A percentile compares a stretch with the other conserved stretches of the same genome.
phyloP scores from a whole-genome alignment of 2,888 invertebrate species.

The Epinotia demarniana region DNA sequence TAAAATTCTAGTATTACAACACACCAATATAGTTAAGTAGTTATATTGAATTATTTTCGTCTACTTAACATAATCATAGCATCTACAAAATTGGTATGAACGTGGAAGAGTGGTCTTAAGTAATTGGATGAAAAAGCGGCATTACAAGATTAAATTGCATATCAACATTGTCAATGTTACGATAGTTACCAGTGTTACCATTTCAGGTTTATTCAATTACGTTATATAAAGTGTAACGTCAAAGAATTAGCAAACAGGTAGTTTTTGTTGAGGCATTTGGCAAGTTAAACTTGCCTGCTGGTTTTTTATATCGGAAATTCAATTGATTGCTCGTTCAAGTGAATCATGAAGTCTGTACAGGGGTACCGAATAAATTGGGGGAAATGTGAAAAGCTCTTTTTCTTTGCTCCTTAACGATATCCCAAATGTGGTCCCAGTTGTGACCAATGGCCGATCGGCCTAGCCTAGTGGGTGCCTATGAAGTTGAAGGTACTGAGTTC shows the following conservation, averaged over 20 bases:
- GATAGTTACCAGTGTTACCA: constrained; percentile 3
- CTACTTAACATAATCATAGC: background rate
- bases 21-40: background rate
- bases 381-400: too few species aligned
- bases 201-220: constrained; percentile 13
- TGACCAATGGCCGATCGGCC: too few species aligned
- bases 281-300: background rate
- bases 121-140: background rate
- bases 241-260: background rate
- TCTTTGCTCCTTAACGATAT: too few species aligned
- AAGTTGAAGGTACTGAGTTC: too few species aligned
- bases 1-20: too few species aligned
- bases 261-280: constrained; percentile 1
- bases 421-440: too few species aligned
- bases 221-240: constrained; percentile 6
- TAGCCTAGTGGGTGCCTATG: too few species aligned
- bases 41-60: background rate
- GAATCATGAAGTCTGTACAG: background rate
- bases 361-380: too few species aligned
- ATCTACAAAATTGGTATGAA: background rate
- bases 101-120: background rate
- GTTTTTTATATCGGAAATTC: constrained; percentile 1
- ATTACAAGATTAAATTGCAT: constrained; percentile 6
- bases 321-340: background rate
- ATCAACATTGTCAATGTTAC: constrained; percentile 9